Conservation (phyloP, 2,113 vertebrate genomes). For the Lepisosteus oculatus region DNA sequence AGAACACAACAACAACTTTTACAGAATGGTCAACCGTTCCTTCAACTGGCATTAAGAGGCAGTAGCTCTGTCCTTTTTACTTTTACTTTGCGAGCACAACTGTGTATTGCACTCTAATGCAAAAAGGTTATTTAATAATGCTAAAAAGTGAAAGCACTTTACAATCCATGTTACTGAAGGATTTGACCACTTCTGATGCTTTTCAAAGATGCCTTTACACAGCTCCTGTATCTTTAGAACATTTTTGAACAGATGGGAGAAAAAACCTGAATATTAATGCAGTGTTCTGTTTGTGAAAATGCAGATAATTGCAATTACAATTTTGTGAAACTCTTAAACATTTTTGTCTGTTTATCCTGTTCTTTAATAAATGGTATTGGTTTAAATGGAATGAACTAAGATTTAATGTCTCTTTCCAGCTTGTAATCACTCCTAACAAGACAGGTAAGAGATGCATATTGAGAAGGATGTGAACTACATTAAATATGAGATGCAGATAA, state of each 20-base stretch:
- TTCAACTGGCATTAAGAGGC: constrained; percentile 81
- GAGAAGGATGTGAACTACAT: no score
- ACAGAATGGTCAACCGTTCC: constrained; percentile 82
- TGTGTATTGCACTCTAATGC: background rate
- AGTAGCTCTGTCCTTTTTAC: background rate
- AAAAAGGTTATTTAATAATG: background rate
- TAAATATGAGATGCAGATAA: no score
- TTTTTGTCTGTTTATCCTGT: constrained; percentile 72
- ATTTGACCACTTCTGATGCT: constrained; percentile 1
- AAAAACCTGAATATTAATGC: constrained; percentile 50
- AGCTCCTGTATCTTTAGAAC: constrained; percentile 45
- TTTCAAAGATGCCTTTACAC: constrained; percentile 45
- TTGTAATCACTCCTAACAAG: no score
- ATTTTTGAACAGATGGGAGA: constrained; percentile 34
- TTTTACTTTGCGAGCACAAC: background rate
- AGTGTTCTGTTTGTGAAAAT: constrained; percentile 51
- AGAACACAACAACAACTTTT: constrained; percentile 88
- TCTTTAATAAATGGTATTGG: constrained; percentile 75
- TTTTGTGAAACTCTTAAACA: constrained; percentile 49
- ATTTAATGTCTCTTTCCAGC: background rate
- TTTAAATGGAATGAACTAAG: constrained; percentile 45
- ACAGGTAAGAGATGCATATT: background rate
- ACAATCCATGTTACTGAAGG: constrained; percentile 33
- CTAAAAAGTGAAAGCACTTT: constrained; percentile 51
- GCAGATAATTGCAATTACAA: constrained; percentile 37